These are phyloP conservation scores for Gopherus flavomarginatus DNA, from an alignment of 2,113 vertebrate genomes.

Conservation along the genomic window DNA sequence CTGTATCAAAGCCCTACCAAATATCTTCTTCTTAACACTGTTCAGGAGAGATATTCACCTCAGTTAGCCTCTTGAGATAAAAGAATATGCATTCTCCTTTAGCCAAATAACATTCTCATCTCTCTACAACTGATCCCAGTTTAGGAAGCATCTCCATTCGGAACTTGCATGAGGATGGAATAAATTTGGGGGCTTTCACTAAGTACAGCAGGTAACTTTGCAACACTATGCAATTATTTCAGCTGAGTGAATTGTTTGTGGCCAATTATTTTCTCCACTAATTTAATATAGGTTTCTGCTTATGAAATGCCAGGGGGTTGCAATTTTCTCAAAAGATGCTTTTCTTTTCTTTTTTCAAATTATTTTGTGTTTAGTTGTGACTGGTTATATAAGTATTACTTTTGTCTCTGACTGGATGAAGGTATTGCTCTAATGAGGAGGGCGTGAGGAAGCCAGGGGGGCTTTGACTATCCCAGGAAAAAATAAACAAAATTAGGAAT, in stretches of 20 bases:
- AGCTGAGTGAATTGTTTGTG: neutral
- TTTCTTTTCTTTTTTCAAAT: neutral
- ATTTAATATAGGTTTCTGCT: neutral
- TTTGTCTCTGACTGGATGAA: neutral
- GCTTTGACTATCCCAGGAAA: neutral
- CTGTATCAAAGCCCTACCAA: neutral
- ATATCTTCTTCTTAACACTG: neutral
- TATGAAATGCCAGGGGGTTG: neutral
- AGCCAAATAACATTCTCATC: neutral
- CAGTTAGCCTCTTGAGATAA: neutral
- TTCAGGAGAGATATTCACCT: neutral
- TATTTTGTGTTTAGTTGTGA: neutral
- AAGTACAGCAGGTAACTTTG: neutral
- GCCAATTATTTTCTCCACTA: neutral
- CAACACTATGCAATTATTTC: neutral
- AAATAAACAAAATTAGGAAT: neutral
- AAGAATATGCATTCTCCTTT: neutral
- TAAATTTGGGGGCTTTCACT: neutral
- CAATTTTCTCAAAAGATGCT: neutral
- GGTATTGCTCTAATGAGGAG: neutral
- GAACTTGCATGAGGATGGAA: neutral
- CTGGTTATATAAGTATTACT: neutral
- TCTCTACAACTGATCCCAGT: neutral
- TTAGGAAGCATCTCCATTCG: neutral
- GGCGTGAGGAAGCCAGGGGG: neutral